Percentiles rank a stretch among this genome's conserved stretches.
phyloP scores from a whole-genome alignment of 1,140 invertebrate genomes.

The Heliconius melpomene region DNA sequence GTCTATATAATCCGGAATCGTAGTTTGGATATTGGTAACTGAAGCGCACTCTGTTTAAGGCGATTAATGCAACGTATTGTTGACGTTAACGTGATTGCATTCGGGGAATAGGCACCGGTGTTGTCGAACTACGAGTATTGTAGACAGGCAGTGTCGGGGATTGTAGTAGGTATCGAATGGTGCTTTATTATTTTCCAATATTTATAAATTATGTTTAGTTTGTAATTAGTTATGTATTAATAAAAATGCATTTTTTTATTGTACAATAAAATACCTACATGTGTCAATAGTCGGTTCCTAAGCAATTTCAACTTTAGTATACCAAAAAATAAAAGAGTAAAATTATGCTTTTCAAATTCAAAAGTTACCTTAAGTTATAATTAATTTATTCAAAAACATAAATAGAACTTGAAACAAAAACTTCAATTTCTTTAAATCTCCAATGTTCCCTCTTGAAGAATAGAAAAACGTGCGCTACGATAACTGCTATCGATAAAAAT shows the following conservation, averaged over 20 bases:
- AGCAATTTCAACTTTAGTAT: no score
- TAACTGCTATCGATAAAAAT: not conserved
- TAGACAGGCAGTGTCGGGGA: not conserved
- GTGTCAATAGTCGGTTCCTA: no score
- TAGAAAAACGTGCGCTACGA: not conserved
- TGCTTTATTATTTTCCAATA: no score
- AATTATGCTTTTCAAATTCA: no score
- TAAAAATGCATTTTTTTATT: no score
- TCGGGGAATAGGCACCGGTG: constrained; percentile 8
- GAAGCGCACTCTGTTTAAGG: constrained; percentile 20
- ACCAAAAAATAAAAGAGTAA: no score
- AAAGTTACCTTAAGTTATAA: no score
- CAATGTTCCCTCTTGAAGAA: not conserved
- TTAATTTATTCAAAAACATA: not conserved
- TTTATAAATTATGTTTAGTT: no score
- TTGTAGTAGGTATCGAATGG: not conserved
- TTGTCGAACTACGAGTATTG: not conserved
- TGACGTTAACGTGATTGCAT: constrained; percentile 28
- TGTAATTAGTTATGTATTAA: no score
- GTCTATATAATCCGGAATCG: constrained; percentile 18
- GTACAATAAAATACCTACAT: no score
- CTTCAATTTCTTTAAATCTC: not conserved
- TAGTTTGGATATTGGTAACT: constrained; percentile 22
- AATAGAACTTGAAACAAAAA: not conserved
- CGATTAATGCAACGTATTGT: constrained; percentile 35